Conservation (phyloP, 2,797 vertebrate species). For the Sylvia borin region DNA sequence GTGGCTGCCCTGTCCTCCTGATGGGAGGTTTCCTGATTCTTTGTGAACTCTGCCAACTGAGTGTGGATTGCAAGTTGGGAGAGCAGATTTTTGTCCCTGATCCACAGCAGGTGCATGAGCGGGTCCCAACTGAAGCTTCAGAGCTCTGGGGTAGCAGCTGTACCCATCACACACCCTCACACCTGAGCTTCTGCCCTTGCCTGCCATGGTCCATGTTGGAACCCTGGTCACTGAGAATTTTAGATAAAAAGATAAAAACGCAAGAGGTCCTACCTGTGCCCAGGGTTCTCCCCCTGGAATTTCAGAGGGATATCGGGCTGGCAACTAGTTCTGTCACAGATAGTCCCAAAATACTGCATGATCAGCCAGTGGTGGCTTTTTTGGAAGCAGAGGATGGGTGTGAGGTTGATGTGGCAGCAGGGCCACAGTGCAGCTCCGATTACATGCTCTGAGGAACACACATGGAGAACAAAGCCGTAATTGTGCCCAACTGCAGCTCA, state of each 20-base stretch:
- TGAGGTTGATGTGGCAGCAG: not conserved
- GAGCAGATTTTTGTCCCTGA: not conserved
- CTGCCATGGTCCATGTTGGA: not conserved
- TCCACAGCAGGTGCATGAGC: not conserved
- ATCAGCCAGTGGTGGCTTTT: not conserved
- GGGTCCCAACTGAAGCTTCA: not conserved
- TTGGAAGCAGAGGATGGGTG: not conserved
- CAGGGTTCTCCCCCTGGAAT: not conserved
- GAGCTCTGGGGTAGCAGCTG: not conserved
- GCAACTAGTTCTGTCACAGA: not conserved
- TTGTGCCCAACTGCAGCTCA: not conserved
- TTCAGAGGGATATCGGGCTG: not conserved
- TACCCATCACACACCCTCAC: not conserved
- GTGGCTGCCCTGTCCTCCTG: not conserved
- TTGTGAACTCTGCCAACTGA: not conserved
- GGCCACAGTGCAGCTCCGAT: rapidly evolving
- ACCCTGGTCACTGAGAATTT: too few species aligned
- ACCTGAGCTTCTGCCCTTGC: not conserved
- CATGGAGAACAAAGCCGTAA: not conserved
- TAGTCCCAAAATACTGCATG: rapidly evolving
- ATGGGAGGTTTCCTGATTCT: not conserved
- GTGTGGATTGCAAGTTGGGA: rapidly evolving
- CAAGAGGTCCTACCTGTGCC: not conserved
- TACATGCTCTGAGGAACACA: rapidly evolving
- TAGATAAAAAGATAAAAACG: too few species aligned